A percentile compares a stretch with the other conserved stretches of the same genome.
phyloP scores from a whole-genome alignment of 2,888 invertebrate genomes.

The Sinopyrophorus schimmeli region DNA sequence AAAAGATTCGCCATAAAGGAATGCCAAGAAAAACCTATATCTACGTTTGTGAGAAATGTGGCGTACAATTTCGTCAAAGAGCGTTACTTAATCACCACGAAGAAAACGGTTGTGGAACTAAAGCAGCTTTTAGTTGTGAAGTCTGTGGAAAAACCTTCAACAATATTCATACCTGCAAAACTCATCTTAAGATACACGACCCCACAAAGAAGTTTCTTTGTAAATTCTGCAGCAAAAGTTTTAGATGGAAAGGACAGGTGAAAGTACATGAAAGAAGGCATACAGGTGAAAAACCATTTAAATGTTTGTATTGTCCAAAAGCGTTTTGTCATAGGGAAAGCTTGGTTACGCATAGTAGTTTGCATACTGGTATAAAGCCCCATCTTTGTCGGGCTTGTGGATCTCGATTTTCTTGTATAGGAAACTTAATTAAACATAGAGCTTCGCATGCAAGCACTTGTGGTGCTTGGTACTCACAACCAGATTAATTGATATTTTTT shows the following conservation, averaged over 20 bases:
- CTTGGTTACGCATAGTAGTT: slow-evolving; percentile 55
- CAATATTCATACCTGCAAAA: slow-evolving; percentile 55
- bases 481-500: too few relatives aligned
- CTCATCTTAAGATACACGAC: slow-evolving; percentile 55
- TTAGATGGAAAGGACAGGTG: slow-evolving; percentile 50
- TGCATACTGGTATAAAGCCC: slow-evolving; percentile 57
- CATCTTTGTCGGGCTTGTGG: slow-evolving; percentile 57
- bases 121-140: slow-evolving; percentile 43
- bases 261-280: slow-evolving; percentile 54
- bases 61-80: slow-evolving; percentile 49
- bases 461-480: slow-evolving; percentile 43
- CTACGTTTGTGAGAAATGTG: slow-evolving; percentile 49
- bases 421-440: slow-evolving; percentile 57
- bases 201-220: slow-evolving; percentile 46
- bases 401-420: slow-evolving; percentile 56
- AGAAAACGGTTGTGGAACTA: slow-evolving; percentile 54
- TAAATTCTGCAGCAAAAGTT: slow-evolving; percentile 49
- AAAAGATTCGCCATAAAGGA: slow-evolving; percentile 45
- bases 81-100: slow-evolving; percentile 55
- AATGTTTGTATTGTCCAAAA: slow-evolving; percentile 52
- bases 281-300: slow-evolving; percentile 58
- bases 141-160: slow-evolving; percentile 54
- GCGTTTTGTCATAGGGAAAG: slow-evolving; percentile 57
- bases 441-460: slow-evolving; percentile 55
- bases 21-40: slow-evolving; percentile 41